Evolutionary conservation across 2,888 invertebrate genomes (phyloP), one percentile per base, ranked within the genome.

Genomic region (Himalopsyche tibetana): DNA sequence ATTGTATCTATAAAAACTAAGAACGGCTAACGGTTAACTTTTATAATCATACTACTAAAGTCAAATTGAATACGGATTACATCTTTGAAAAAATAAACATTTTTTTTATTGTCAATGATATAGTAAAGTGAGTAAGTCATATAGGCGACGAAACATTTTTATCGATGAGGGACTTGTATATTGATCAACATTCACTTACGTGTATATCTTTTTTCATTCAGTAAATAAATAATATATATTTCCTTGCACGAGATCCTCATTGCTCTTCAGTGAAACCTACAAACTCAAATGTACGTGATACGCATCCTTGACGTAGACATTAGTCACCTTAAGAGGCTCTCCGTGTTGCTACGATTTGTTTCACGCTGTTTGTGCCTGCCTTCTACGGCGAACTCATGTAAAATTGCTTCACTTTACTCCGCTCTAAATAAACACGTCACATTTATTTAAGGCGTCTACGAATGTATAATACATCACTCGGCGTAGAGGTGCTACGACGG

Each of bases 391-490:
- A 28, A 28, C 6, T 19, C 19, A 63, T 63, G 63, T 28, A 63
- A 63, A 63, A 63, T 63, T 63, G 63, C 28, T 28, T 28, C 56
- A n/a, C 56, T 56, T n/a, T 56, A 19, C 56, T 56, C 0, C 63
- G 63, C 63, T 63, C 11, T 28, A 63, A 63, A 63, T 63, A 63
- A 63, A 63, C 63, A 63, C 63, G 63, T 63, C 63, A 63, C 63
- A 63, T 63, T 63, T 63, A 28, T 63, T 63, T 28, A 19, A 63
- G 28, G 63, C 63, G 63, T 63, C 19, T 19, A 19, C 63, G 63
- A 28, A 19, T 63, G 28, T 63, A 28, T 28, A 28, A 28, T 28
- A 63, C 28, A 63, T 51, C 51, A 28, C 63, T 11, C 63, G 28
- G 63, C 63, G 63, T 63, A 63, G 63, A 63, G 28, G 63, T 19